Evolutionary conservation across 1,140 invertebrate genomes (phyloP).

Genomic region (Bombyx mori): DNA sequence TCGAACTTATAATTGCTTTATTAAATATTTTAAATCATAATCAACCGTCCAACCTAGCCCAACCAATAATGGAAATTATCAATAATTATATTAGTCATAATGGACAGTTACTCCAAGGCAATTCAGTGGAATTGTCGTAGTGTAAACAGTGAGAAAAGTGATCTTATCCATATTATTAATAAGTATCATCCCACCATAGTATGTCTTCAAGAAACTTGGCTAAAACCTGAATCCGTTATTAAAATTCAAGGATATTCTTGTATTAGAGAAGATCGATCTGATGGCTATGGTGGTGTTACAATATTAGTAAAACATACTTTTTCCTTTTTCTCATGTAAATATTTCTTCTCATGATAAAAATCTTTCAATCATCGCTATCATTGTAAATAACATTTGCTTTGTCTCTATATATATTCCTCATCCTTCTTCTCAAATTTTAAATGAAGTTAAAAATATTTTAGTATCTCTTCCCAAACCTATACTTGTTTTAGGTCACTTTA

Average conservation of each 20-base stretch:
- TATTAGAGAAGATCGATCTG: slow-evolving; percentile 6
- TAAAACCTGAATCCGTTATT: slow-evolving; percentile 12
- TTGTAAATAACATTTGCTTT: background rate
- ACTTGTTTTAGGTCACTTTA: slow-evolving; percentile 7
- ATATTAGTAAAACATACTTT: background rate
- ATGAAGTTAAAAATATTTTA: no score
- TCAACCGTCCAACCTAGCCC: slow-evolving; percentile 15
- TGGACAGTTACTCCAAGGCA: slow-evolving; percentile 4
- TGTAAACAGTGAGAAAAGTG: slow-evolving; percentile 13
- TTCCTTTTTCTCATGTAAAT: background rate
- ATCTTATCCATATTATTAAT: slow-evolving; percentile 16
- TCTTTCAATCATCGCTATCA: background rate
- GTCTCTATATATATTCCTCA: slow-evolving; percentile 3
- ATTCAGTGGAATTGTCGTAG: slow-evolving; percentile 19
- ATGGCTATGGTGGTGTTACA: background rate
- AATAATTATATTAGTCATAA: slow-evolving; percentile 2
- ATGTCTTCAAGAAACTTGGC: slow-evolving; percentile 16
- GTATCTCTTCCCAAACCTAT: slow-evolving; percentile 5
- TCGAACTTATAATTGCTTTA: slow-evolving; percentile 9
- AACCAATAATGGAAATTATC: background rate
- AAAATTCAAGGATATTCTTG: slow-evolving; percentile 13
- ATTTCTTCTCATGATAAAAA: background rate
- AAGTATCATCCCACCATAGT: slow-evolving; percentile 10
- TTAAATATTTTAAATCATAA: slow-evolving; percentile 7
- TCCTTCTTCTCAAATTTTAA: no score